Base-by-base conservation (phyloP, 2,113 vertebrate species). In the Cephalopterus ornatus region DNA sequence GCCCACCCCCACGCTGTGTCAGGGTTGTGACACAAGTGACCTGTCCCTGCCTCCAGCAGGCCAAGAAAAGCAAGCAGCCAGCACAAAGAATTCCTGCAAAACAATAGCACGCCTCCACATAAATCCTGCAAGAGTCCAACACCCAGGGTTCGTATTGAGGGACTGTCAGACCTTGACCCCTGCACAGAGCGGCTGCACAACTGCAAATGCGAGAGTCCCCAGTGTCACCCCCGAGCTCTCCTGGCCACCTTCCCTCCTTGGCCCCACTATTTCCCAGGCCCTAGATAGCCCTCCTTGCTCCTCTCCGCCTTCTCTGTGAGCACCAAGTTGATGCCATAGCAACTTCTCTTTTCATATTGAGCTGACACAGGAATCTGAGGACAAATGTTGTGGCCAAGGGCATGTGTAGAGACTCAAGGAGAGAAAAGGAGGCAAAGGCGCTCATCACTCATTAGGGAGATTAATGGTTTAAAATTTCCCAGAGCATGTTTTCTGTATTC, bases 171-270 rank as follows among this genome's bases (percentile, higher is more conserved):
- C 19, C 77, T 52, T 0, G 1, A 72, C 6, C 26, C 49, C 63
- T 18, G 53, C 30, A 4, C 0, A 2, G 27, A 52, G 39, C 0
- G 2, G 24, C 56, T 39, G 59, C 1, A 2, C 0, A 0, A 8
- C 70, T 65, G 77, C 66, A 58, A 52, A 94, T 39, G 63, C 1
- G 0, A 77, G 12, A 44, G 20, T 33, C 41, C 67, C 56, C 5
- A 0, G 47, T 1, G 65, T 15, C 8, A 5, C 35, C 47, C 68
- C 44, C 0, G 0, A 53, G 77, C 52, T 39, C 52, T 61, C 35
- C 30, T 0, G 0, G 22, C 44, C 39, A 55, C 78, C 74, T 47
- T 37, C 20, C 52, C 0, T 0, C 11, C 1, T 42, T 0, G 0
- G 26, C 21, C 61, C 47, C 53, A 6, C 4, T 0, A 4, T 62